Evolutionary conservation across 2,797 vertebrate genomes (phyloP), one percentile per base, ranked within the genome.

Genomic region (Lemur catta): DNA sequence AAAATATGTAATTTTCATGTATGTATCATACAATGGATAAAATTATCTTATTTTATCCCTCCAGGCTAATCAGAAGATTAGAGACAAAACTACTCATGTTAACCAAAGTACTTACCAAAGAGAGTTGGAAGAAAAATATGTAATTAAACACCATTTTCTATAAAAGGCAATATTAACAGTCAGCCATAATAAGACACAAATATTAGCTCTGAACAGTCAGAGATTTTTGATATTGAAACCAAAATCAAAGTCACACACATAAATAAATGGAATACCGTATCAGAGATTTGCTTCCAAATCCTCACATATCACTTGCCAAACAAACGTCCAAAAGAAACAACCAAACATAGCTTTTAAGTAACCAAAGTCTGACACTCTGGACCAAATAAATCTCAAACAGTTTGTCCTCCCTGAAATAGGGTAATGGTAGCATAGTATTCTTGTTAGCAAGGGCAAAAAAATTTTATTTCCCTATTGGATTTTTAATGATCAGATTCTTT

Each of bases 211-310:
- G 72, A 94, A 89, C 91, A 93, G 91, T 75, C 71, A 93, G 48
- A 96, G 46, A 71, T 89, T 87, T 59, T 61, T 95, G 50, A 81
- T 84, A 79, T 11, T 72, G 9, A 97, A 96, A 89, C 46, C 35
- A 92, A 97, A 96, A 91, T n/a, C 48, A 57, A 97, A 96, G 13
- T 89, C 30, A 95, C 20, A 71, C n/a, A 93, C 46, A 94, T 17
- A 89, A 90, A 90, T 79, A 95, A 97, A 96, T 24, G 57, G 80
- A 96, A 90, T 63, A 84, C n/a, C 76, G 2, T 78, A 75, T 69
- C 59, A 95, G 72, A 94, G 61, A 96, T 46, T 33, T 95, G 84
- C 76, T 88, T 95, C 52, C 38, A 93, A 93, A 87, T 75, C 50
- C 46, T 93, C 63, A 88, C 7, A 20, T 92, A 93, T 57, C 59